These are phyloP conservation scores for Ichneumon xanthorius DNA, from an alignment of 2,888 invertebrate genomes.

Conservation along the genomic window DNA sequence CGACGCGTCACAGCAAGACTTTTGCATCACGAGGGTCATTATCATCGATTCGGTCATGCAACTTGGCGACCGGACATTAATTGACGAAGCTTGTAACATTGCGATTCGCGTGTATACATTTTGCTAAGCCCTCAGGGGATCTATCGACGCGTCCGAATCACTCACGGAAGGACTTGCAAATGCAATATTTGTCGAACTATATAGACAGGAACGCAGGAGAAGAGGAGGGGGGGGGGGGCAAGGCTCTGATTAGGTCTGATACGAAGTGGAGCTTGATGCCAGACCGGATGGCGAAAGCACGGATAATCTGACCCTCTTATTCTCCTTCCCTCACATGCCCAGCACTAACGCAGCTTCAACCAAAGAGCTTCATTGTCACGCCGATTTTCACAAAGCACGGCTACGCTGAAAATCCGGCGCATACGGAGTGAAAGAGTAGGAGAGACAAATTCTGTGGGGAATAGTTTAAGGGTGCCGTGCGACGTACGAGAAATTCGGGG, in stretches of 20 bases:
- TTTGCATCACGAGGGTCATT: background rate
- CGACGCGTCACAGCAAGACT: background rate
- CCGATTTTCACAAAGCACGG: slow-evolving; percentile 77
- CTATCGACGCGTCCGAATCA: background rate
- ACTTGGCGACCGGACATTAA: slow-evolving; percentile 35
- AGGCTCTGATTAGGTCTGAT: background rate
- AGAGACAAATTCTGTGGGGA: slow-evolving; percentile 49
- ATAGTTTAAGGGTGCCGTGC: slow-evolving; percentile 62
- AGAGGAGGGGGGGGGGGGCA: background rate
- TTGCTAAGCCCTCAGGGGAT: background rate
- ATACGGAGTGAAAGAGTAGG: slow-evolving; percentile 44
- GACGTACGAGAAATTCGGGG: slow-evolving; percentile 44
- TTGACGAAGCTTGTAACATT: slow-evolving; percentile 30
- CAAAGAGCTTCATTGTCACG: slow-evolving; percentile 75
- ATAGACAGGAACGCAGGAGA: background rate
- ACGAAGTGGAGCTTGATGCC: background rate
- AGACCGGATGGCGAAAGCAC: slow-evolving; percentile 14
- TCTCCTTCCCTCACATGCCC: slow-evolving; percentile 15
- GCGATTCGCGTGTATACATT: slow-evolving; percentile 3
- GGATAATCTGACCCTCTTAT: slow-evolving; percentile 26
- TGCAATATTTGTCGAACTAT: background rate
- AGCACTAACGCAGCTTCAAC: slow-evolving; percentile 59
- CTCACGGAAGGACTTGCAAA: background rate
- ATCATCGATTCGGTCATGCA: slow-evolving; percentile 18
- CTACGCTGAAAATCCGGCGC: slow-evolving; percentile 43